These are phyloP conservation scores for Scaptomyza cyrtandrae DNA, from an alignment of 2,888 invertebrate species.

Conservation along the genomic window DNA sequence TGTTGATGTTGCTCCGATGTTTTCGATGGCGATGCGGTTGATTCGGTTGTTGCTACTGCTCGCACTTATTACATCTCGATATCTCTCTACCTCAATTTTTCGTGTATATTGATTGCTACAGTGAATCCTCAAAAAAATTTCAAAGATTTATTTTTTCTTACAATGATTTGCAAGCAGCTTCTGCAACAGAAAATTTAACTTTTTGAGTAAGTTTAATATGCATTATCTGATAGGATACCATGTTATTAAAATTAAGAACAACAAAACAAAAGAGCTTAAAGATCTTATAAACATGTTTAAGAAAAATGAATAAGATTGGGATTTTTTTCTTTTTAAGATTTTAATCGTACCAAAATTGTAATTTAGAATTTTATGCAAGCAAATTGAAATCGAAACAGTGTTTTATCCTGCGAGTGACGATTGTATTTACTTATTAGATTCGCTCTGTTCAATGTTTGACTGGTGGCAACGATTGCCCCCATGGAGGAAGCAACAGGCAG, in stretches of 20 bases:
- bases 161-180: too few relatives aligned
- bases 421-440: constrained; percentile 16
- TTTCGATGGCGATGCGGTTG: background rate
- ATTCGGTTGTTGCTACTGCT: background rate
- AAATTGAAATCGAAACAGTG: background rate
- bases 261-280: too few relatives aligned
- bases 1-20: background rate
- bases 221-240: too few relatives aligned
- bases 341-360: too few relatives aligned
- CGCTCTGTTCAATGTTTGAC: constrained; percentile 10
- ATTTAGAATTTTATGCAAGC: too few relatives aligned
- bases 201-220: too few relatives aligned
- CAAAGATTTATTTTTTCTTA: background rate
- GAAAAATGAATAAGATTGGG: too few relatives aligned
- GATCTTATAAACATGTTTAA: too few relatives aligned
- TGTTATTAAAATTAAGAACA: too few relatives aligned
- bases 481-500: constrained; percentile 9
- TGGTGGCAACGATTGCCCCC: background rate
- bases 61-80: constrained; percentile 10
- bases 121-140: background rate
- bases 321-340: too few relatives aligned
- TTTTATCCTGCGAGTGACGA: background rate
- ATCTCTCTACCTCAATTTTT: constrained; percentile 1
- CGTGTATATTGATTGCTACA: constrained; percentile 9
- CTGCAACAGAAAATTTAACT: background rate